These are phyloP conservation scores for Xenus cinereus DNA, from an alignment of 2,113 vertebrate species.

Conservation along the genomic window DNA sequence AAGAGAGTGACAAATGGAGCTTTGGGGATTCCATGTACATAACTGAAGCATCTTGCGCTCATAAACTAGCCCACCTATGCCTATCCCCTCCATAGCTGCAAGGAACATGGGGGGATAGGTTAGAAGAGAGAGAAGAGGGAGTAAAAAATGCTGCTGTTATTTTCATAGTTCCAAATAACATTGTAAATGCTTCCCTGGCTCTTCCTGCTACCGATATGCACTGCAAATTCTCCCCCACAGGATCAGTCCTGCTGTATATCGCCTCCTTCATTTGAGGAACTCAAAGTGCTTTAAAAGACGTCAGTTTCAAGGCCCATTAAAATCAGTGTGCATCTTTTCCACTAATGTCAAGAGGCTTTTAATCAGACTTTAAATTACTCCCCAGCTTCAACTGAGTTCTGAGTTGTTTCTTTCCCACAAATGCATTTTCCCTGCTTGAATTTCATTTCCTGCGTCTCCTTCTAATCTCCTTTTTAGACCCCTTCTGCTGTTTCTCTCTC, in stretches of 20 bases:
- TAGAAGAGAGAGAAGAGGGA: neutral
- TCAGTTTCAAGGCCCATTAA: slow-evolving; percentile 48
- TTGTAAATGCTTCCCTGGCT: neutral
- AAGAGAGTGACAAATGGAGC: neutral
- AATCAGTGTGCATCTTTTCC: slow-evolving; percentile 38
- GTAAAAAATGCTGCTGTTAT: neutral
- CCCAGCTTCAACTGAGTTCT: neutral
- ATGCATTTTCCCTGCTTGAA: slow-evolving; percentile 12
- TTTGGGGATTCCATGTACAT: neutral
- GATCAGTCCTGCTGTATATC: neutral
- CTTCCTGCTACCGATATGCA: neutral
- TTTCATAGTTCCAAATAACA: neutral
- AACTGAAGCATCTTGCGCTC: neutral
- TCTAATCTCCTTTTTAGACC: neutral
- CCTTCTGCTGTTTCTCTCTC: neutral
- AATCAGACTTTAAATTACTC: slow-evolving; percentile 59
- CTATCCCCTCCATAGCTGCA: neutral
- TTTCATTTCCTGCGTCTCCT: slow-evolving; percentile 39
- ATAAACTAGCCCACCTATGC: neutral
- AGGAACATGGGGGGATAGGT: neutral
- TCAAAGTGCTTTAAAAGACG: slow-evolving; percentile 13
- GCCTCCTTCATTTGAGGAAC: neutral
- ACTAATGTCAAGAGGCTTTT: slow-evolving; percentile 64
- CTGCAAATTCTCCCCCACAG: neutral
- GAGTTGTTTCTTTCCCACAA: slow-evolving; percentile 9